Percentiles rank a stretch among this genome's conserved stretches.
Evolutionary conservation across 2,888 invertebrate species (phyloP).

Genomic region (Acleris emargana): DNA sequence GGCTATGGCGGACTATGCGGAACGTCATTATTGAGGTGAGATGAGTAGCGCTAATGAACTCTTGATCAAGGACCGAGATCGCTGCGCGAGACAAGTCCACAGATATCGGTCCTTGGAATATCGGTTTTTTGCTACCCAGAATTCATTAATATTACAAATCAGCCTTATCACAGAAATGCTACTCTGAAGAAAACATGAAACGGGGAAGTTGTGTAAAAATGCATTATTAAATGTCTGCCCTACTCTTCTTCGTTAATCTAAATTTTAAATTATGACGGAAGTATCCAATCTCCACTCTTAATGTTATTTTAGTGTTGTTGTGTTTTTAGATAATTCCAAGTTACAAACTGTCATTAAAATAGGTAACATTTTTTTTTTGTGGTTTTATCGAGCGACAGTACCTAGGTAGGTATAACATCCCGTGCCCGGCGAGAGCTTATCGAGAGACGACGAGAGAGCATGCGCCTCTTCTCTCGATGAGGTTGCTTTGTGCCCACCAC

Average conservation of each 20-base stretch:
- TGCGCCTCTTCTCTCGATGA: constrained; percentile 66
- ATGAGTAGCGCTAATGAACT: constrained; percentile 70
- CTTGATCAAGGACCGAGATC: constrained; percentile 63
- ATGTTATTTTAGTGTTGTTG: background rate
- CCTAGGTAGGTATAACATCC: constrained; percentile 42
- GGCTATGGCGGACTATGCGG: constrained; percentile 22
- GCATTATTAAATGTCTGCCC: background rate
- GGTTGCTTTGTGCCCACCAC: constrained; percentile 72
- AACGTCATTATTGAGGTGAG: constrained; percentile 67
- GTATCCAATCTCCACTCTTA: background rate
- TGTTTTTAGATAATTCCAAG: constrained; percentile 9
- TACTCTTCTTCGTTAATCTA: background rate
- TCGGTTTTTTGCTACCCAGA: constrained; percentile 49
- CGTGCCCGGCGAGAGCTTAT: constrained; percentile 60
- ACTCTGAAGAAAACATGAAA: background rate
- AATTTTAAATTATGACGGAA: too few species aligned
- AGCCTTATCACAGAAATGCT: background rate
- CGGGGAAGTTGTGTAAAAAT: background rate
- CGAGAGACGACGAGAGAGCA: constrained; percentile 68
- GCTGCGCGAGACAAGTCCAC: constrained; percentile 53
- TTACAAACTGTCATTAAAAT: constrained; percentile 9
- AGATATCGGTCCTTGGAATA: constrained; percentile 53
- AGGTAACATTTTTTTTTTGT: constrained; percentile 45
- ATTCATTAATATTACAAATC: constrained; percentile 40
- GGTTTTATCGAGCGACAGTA: constrained; percentile 58